phyloP scores from a whole-genome alignment of 2,113 vertebrate species.

The Vidua macroura region DNA sequence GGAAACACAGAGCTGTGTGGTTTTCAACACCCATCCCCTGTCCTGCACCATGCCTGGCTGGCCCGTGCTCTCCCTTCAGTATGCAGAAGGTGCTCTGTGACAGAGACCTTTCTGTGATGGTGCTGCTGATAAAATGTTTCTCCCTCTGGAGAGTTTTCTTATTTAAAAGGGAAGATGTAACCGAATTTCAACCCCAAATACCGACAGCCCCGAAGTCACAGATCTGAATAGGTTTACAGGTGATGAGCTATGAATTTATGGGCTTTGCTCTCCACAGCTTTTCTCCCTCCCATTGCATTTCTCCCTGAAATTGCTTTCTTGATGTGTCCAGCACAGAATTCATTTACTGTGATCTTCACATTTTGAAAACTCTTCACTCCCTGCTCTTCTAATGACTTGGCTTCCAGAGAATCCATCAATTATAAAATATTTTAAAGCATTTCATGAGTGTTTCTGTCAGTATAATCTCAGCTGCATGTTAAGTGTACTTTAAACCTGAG shows the following conservation, averaged over 20 bases:
- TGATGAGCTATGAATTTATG: background rate
- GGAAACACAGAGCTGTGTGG: background rate
- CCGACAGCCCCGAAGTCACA: background rate
- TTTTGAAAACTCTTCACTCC: background rate
- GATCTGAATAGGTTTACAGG: background rate
- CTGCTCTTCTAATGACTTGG: background rate
- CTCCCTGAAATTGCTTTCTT: slow-evolving; percentile 6
- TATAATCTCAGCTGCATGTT: background rate
- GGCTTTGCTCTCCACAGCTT: background rate
- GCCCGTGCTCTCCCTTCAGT: background rate
- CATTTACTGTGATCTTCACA: background rate
- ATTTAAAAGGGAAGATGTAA: slow-evolving; percentile 23
- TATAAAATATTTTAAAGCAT: background rate
- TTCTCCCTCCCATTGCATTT: background rate
- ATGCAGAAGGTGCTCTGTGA: background rate
- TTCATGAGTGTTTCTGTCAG: background rate
- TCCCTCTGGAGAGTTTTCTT: background rate
- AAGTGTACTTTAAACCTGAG: background rate
- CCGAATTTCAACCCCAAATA: slow-evolving; percentile 14
- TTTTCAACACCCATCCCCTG: background rate
- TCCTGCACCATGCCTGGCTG: background rate
- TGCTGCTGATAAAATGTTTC: background rate
- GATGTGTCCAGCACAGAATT: background rate
- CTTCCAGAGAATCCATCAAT: background rate
- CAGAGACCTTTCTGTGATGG: background rate